phyloP scores from a whole-genome alignment of 2,113 vertebrate genomes.

The Pantherophis guttatus region DNA sequence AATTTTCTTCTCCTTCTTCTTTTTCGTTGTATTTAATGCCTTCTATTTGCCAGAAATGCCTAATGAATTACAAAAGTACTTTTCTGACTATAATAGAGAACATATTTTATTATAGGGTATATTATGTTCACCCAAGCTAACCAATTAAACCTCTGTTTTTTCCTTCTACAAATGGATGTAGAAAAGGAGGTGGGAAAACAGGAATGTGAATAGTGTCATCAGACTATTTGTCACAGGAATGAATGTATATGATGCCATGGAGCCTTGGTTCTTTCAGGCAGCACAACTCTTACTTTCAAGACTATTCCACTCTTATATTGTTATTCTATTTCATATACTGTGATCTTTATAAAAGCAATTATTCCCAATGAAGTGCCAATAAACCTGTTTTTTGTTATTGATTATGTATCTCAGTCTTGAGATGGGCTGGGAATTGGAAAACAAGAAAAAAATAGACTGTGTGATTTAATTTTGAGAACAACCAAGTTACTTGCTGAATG shows the following conservation, averaged over 20 bases:
- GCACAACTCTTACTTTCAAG: background rate
- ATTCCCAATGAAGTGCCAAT: slow-evolving; percentile 39
- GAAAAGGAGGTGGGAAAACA: slow-evolving; percentile 20
- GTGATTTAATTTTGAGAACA: slow-evolving; percentile 35
- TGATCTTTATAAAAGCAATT: slow-evolving; percentile 27
- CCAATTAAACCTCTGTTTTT: slow-evolving; percentile 53
- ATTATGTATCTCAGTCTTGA: slow-evolving; percentile 50
- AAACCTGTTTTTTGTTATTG: slow-evolving; percentile 23
- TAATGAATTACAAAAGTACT: slow-evolving; percentile 65
- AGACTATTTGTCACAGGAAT: background rate
- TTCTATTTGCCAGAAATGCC: slow-evolving; percentile 55
- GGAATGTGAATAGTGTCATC: background rate
- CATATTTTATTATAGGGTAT: slow-evolving; percentile 56
- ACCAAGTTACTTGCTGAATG: background rate
- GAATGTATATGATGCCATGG: slow-evolving; percentile 1
- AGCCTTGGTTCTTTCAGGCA: background rate
- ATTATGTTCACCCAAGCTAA: slow-evolving; percentile 50
- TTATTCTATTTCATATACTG: slow-evolving; percentile 27
- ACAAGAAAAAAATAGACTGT: background rate
- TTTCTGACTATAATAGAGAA: slow-evolving; percentile 59
- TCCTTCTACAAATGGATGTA: slow-evolving; percentile 31
- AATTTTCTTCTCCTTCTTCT: slow-evolving; percentile 23
- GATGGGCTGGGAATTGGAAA: background rate
- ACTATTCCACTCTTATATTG: background rate
- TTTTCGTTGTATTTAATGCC: slow-evolving; percentile 46